Percentiles rank a stretch among this genome's conserved stretches.
These are phyloP conservation scores for Hydractinia symbiolongicarpus DNA, from an alignment of 30 jellyfish, hydroid and myxozoan genomes.

Conservation along the genomic window DNA sequence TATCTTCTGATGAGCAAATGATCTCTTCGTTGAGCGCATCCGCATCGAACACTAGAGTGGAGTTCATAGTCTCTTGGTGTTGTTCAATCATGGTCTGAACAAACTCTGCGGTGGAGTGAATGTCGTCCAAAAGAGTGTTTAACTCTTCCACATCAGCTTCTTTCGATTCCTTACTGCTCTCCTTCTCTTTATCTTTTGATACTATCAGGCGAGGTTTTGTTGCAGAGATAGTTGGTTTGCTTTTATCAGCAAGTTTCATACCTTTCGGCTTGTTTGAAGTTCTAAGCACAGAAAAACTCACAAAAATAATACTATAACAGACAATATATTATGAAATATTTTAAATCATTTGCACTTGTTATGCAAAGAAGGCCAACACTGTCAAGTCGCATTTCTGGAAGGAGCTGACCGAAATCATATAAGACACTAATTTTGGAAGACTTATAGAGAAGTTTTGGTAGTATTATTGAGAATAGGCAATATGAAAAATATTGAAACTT, in stretches of 20 bases:
- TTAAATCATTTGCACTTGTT: too few species aligned
- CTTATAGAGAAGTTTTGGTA: too few species aligned
- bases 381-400: too few species aligned
- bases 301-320: too few species aligned
- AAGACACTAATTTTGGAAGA: too few species aligned
- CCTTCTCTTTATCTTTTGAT: not conserved
- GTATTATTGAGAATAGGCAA: too few species aligned
- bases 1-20: not conserved
- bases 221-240: conserved; percentile 12
- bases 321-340: too few species aligned
- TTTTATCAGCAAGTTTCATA: not conserved
- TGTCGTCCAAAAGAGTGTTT: conserved; percentile 53
- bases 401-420: too few species aligned
- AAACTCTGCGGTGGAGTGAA: conserved; percentile 45
- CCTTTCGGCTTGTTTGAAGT: too few species aligned
- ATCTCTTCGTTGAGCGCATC: conserved; percentile 11
- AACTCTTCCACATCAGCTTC: conserved; percentile 46
- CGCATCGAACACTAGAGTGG: not conserved
- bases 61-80: conserved; percentile 30
- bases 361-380: too few species aligned
- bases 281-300: too few species aligned
- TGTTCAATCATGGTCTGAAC: conserved; percentile 40
- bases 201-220: conserved; percentile 18
- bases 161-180: not conserved
- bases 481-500: too few species aligned